A percentile compares a stretch with the other conserved stretches of the same genome.
Conservation (phyloP, 2,113 vertebrate genomes). For the Prochilodus magdalenae region DNA sequence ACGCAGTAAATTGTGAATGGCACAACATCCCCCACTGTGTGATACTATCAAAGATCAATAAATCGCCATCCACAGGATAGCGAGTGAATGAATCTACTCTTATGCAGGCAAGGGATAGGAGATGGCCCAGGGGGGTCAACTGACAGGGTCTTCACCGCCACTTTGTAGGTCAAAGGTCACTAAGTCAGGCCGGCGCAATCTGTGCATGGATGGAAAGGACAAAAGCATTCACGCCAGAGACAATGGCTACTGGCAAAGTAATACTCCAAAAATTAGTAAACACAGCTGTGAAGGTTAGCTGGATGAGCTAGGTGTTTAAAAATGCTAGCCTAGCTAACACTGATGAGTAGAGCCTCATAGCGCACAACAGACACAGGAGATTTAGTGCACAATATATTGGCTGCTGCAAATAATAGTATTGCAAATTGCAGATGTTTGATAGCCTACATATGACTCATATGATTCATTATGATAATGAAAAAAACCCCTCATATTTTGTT, state of each 20-base stretch:
- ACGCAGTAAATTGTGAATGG: constrained; percentile 17
- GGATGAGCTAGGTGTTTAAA: neutral
- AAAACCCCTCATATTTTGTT: too few relatives aligned
- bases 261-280: neutral
- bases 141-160: constrained; percentile 39
- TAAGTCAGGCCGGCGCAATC: constrained; percentile 62
- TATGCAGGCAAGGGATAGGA: constrained; percentile 28
- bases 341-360: neutral
- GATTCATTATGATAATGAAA: too few relatives aligned
- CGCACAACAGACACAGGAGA: neutral
- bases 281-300: constrained; percentile 18
- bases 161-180: constrained; percentile 62
- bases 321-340: neutral
- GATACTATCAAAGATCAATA: constrained; percentile 44
- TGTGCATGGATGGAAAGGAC: constrained; percentile 44
- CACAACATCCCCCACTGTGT: neutral
- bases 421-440: too few relatives aligned
- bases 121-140: constrained; percentile 35
- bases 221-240: constrained; percentile 39
- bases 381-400: too few relatives aligned
- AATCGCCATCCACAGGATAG: constrained; percentile 9
- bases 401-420: too few relatives aligned
- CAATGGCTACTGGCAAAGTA: neutral
- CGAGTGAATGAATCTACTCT: constrained; percentile 47
- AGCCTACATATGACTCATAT: too few relatives aligned